These are phyloP conservation scores for Halocynthia roretzi DNA, from an alignment of 23 tunicate genomes.

Conservation along the genomic window DNA sequence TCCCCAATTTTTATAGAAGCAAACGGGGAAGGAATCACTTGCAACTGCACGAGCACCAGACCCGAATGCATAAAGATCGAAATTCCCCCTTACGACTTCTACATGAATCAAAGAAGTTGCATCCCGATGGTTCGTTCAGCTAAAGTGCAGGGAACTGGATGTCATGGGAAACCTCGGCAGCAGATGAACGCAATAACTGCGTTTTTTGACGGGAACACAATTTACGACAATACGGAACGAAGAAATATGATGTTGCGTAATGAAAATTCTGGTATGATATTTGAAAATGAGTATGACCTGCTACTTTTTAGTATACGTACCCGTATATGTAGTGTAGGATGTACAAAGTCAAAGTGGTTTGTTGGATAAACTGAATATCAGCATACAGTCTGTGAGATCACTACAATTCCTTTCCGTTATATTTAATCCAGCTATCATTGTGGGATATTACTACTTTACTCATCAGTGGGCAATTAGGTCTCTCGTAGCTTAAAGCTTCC, in stretches of 20 bases:
- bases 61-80: slow-evolving; percentile 51
- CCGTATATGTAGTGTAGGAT: too few species aligned
- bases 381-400: too few species aligned
- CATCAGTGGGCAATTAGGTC: too few species aligned
- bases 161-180: slow-evolving; percentile 29
- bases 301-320: too few species aligned
- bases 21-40: slow-evolving; percentile 31
- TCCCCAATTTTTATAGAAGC: slow-evolving; percentile 11
- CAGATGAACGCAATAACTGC: slow-evolving; percentile 53
- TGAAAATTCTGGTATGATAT: slow-evolving; percentile 37
- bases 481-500: too few species aligned
- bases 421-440: too few species aligned
- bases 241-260: slow-evolving; percentile 26
- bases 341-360: too few species aligned
- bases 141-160: slow-evolving; percentile 27
- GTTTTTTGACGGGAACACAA: slow-evolving; percentile 54
- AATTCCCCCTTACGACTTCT: slow-evolving; percentile 45
- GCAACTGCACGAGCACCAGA: slow-evolving; percentile 41
- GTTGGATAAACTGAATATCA: too few species aligned
- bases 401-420: too few species aligned
- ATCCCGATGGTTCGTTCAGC: slow-evolving; percentile 40
- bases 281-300: background rate
- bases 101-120: slow-evolving; percentile 23
- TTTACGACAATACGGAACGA: slow-evolving; percentile 44
- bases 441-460: too few species aligned